phyloP scores from a whole-genome alignment of 2,888 invertebrate genomes.

The Philereme vetulata region DNA sequence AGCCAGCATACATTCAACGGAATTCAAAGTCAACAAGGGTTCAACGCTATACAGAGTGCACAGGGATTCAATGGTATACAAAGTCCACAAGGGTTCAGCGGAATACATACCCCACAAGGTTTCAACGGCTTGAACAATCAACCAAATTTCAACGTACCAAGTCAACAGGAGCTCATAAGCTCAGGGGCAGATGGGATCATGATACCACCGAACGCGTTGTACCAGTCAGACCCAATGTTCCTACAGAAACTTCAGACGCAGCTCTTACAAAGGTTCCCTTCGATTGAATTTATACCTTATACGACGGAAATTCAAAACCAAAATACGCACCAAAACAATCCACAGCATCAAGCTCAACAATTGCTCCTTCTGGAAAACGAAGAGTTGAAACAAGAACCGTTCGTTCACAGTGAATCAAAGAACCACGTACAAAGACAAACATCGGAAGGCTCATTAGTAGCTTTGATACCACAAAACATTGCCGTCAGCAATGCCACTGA shows the following conservation, averaged over 20 bases:
- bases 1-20: constrained; percentile 13
- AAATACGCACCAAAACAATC: constrained; percentile 42
- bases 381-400: constrained; percentile 56
- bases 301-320: constrained; percentile 54
- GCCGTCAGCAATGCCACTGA: constrained; percentile 56
- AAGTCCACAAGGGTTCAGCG: constrained; percentile 23
- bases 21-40: constrained; percentile 8
- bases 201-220: constrained; percentile 71
- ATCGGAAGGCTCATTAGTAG: constrained; percentile 61
- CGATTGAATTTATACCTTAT: constrained; percentile 75
- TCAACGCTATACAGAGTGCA: constrained; percentile 14
- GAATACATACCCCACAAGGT: constrained; percentile 44
- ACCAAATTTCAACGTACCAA: constrained; percentile 54
- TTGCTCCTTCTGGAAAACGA: constrained; percentile 64
- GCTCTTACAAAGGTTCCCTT: constrained; percentile 66
- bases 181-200: constrained; percentile 66
- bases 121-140: constrained; percentile 33
- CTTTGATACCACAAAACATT: constrained; percentile 60
- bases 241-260: constrained; percentile 75
- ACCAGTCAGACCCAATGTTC: constrained; percentile 79
- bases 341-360: constrained; percentile 46
- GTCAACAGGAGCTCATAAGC: constrained; percentile 63
- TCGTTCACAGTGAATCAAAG: constrained; percentile 56
- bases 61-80: constrained; percentile 22
- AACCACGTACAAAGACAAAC: constrained; percentile 73